phyloP scores from a whole-genome alignment of 2,113 vertebrate species.

The Rhegmatorhina hoffmannsi region DNA sequence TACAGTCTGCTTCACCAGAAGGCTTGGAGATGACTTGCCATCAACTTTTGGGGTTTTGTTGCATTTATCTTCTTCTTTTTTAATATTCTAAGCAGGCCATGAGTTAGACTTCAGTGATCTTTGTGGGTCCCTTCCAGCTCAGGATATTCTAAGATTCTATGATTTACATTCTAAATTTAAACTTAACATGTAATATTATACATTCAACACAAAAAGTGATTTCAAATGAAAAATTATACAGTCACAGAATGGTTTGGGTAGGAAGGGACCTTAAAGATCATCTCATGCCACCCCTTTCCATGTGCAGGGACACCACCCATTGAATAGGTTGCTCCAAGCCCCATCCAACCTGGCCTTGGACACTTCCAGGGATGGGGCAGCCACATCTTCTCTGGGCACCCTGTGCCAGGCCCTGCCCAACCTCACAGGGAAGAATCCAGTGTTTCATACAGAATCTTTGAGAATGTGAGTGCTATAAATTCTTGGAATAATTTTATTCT shows the following conservation, averaged over 20 bases:
- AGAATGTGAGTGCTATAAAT: background rate
- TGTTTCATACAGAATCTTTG: background rate
- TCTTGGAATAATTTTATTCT: background rate
- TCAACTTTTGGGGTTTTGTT: background rate
- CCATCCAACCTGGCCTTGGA: background rate
- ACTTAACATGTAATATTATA: background rate
- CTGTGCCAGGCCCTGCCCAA: background rate
- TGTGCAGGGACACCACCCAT: background rate
- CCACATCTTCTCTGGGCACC: background rate
- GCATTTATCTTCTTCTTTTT: background rate
- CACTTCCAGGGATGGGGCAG: background rate
- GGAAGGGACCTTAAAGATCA: background rate
- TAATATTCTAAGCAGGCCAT: background rate
- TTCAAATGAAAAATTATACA: background rate
- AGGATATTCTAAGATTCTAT: background rate
- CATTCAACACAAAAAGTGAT: background rate
- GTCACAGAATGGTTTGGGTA: background rate
- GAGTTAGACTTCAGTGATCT: background rate
- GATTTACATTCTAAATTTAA: background rate
- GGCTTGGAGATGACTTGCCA: background rate
- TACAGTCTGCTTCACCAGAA: background rate
- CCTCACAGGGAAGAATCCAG: rapidly evolving
- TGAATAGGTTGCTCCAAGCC: background rate
- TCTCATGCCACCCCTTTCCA: rapidly evolving
- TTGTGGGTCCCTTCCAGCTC: background rate